Base-by-base conservation (phyloP, 2,888 invertebrate genomes). In the Trisateles emortualis region DNA sequence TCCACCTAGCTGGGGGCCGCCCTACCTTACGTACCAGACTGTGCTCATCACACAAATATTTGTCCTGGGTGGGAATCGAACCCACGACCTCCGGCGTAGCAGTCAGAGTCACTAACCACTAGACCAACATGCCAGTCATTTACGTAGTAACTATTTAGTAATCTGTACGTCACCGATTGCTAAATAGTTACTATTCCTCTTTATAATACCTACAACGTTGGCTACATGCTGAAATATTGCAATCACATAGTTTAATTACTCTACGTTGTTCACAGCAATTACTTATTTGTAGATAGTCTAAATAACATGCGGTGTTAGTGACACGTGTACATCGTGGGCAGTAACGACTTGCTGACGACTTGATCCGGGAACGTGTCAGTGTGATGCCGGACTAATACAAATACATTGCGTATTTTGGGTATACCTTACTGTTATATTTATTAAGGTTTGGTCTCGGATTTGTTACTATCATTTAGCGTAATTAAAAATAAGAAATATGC, bases 221-320 rank as follows among this genome's bases (percentile, higher is more conserved):
- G 10, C 10, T 8, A 26, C 1, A 3, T 3, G 26, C 26, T 19
- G 5, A 36, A 36, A 29, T 22, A 49, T 49, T 36, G 26, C 19
- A 35, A 30, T 42, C 42, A 42, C 10, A 10, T 36, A 36, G 22
- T 26, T 13, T 24, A n/a, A 6, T n/a, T 8, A 11, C 14, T 26
- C 16, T 17, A 35, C 10, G 19, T 26, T 38, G 42, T 43, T 36
- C 4, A 33, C 29, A 22, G 16, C 36, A 50, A 50, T 50, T 38
- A 50, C 24, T 50, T 38, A 50, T 50, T 43, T 50, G 30, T 47
- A 30, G 19, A 29, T 36, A 36, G 36, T 45, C 45, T 39, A 45
- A 24, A 44, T 26, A 44, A 44, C 44, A 44, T 13, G 24, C 32
- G 33, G 13, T 19, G 24, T 22, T 14, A 19, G 11, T 13, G 36